A percentile compares a stretch with the other conserved stretches of the same genome.
Evolutionary conservation across 2,888 invertebrate genomes (phyloP).

Genomic region (Leptinotarsa peninsularis): DNA sequence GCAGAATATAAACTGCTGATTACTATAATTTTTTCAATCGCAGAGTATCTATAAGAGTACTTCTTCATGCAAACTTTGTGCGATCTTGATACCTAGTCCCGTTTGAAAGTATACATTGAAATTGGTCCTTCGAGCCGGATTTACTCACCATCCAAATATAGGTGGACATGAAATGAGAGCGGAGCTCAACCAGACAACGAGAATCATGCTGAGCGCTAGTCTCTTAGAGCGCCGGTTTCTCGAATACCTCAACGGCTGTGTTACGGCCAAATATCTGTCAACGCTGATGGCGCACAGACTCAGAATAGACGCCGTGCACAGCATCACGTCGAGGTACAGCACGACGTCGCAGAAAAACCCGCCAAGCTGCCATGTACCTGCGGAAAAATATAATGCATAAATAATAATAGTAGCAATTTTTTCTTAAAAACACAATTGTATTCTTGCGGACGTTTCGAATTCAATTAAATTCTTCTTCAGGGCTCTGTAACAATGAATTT

Average conservation of each 20-base stretch:
- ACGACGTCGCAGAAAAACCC: slow-evolving; percentile 90
- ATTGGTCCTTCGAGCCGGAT: too few species aligned
- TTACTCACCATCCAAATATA: slow-evolving; percentile 87
- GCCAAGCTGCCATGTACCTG: slow-evolving; percentile 90
- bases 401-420: neutral
- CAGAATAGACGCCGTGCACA: slow-evolving; percentile 93
- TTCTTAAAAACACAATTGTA: too few species aligned
- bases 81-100: too few species aligned
- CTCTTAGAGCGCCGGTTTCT: slow-evolving; percentile 87
- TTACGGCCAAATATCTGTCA: slow-evolving; percentile 92
- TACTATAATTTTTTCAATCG: too few species aligned
- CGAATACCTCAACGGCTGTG: slow-evolving; percentile 92
- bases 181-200: slow-evolving; percentile 90
- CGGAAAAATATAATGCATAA: neutral
- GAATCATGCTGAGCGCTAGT: slow-evolving; percentile 86
- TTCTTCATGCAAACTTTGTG: too few species aligned
- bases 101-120: too few species aligned
- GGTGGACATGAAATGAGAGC: slow-evolving; percentile 94
- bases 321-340: slow-evolving; percentile 92
- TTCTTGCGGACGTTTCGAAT: too few species aligned
- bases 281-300: slow-evolving; percentile 94
- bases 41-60: too few species aligned
- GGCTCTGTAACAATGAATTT: too few species aligned
- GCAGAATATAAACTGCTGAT: too few species aligned
- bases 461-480: too few species aligned